A percentile compares a stretch with the other conserved stretches of the same genome.
Conservation (phyloP, 2,113 vertebrate genomes). For the Gopherus flavomarginatus region DNA sequence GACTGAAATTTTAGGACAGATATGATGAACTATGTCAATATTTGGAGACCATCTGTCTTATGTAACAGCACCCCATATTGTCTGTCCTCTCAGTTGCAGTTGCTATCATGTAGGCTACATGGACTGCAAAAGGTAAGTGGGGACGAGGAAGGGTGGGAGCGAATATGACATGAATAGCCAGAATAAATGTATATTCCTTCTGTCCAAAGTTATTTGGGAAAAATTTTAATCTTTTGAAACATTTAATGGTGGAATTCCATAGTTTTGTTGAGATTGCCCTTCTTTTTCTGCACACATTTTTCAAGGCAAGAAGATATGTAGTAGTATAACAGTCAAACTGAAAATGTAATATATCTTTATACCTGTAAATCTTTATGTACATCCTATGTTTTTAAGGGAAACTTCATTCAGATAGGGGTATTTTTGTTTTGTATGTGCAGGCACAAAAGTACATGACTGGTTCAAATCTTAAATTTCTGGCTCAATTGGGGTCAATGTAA, state of each 20-base stretch:
- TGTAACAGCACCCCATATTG: not conserved
- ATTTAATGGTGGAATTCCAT: not conserved
- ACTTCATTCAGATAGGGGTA: not conserved
- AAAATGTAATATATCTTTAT: not conserved
- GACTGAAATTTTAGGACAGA: not conserved
- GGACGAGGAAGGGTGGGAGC: too few species aligned
- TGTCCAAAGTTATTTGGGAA: not conserved
- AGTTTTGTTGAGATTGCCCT: not conserved
- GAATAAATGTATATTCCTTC: not conserved
- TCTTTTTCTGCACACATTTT: not conserved
- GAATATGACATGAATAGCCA: not conserved
- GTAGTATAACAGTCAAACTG: not conserved
- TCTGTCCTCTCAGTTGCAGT: not conserved
- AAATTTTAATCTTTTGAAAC: not conserved
- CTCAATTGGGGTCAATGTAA: not conserved
- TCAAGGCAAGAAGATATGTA: rapidly evolving
- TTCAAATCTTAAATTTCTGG: not conserved
- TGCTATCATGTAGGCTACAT: not conserved
- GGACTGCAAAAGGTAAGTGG: not conserved
- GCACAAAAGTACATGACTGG: not conserved
- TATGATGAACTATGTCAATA: not conserved
- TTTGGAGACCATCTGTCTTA: not conserved
- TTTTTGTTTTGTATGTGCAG: not conserved
- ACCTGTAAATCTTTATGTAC: not conserved
- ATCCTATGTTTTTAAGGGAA: not conserved